Evolutionary conservation across 1,140 invertebrate genomes (phyloP), one percentile per base, ranked within the genome.

Genomic region (Drosophila ercepeae): DNA sequence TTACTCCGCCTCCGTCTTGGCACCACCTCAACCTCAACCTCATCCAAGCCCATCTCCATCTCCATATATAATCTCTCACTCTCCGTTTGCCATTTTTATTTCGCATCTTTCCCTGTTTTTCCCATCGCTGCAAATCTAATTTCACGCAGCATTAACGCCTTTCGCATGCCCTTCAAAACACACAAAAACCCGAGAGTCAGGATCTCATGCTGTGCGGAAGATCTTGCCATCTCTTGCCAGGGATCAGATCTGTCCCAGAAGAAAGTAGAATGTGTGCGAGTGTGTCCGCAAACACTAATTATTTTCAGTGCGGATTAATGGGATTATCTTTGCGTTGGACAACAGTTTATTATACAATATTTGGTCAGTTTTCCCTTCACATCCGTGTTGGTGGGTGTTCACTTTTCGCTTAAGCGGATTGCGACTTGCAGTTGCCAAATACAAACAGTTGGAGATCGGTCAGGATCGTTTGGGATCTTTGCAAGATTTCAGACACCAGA

Each of bases 81-180:
- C 39, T 48, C 44, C 29, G 46, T 49, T 73, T 58, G 70, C 67
- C 69, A 75, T 78, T 67, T 69, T 32, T 70, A 70, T 70, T 58
- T 65, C 32, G 7, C 39, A 42, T 45, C 46, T 72, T 72, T 55
- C 36, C 55, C 58, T 16, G 19, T 45, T 39, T 72, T 72, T 55
- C 36, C 55, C 58, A 64, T 83, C 70, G 81, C 54, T 75, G 81
- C 82, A 90, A 90, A 90, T 90, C 89, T 90, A 90, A 90, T 90
- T 90, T 90, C 89, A 90, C 84, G 89, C 89, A 84, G 89, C 72
- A 90, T 90, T 90, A 90, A 90, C 89, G 77, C 84, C 86, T 79
- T 73, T 75, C 78, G 74, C 77, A 88, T 75, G 81, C 79, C 71
- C 79, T 79, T 83, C 78, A 68, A 39, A 6, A 39, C n/a, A 34